These are phyloP conservation scores for Amblyraja radiata DNA, from an alignment of 2,797 vertebrate genomes.

Conservation along the genomic window DNA sequence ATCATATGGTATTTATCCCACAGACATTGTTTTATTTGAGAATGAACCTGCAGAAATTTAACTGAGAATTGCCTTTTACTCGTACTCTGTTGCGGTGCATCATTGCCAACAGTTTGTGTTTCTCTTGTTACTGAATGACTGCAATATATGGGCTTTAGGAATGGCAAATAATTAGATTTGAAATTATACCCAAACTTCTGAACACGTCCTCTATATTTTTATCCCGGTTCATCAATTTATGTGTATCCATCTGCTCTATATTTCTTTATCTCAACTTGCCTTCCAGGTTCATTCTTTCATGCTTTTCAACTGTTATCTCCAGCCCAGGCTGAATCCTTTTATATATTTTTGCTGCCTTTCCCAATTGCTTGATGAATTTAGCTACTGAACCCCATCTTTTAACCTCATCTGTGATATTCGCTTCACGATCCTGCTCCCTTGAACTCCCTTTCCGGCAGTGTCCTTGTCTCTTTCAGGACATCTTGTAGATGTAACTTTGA, in stretches of 20 bases:
- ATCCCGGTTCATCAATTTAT: background rate
- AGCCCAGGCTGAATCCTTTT: slow-evolving; percentile 38
- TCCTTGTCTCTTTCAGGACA: background rate
- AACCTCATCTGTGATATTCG: background rate
- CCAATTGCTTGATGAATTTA: slow-evolving; percentile 22
- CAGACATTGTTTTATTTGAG: background rate
- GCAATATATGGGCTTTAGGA: background rate
- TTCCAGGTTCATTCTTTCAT: slow-evolving; percentile 30
- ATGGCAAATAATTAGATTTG: background rate
- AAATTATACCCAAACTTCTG: background rate
- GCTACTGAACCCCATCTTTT: background rate
- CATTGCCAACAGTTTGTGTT: background rate
- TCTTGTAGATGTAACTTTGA: background rate
- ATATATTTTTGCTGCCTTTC: slow-evolving; percentile 25
- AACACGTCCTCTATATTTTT: background rate
- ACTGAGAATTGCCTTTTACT: background rate
- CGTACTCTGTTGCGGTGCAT: background rate
- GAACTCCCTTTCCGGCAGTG: background rate
- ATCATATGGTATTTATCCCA: background rate
- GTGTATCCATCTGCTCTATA: background rate
- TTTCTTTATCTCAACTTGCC: slow-evolving; percentile 22
- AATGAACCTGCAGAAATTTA: background rate
- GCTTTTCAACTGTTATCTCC: slow-evolving; percentile 17
- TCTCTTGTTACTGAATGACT: background rate
- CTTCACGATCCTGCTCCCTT: background rate